A percentile compares a stretch with the other conserved stretches of the same genome.
phyloP scores from a whole-genome alignment of 2,888 invertebrate genomes.

The Tetanocera ferruginea region DNA sequence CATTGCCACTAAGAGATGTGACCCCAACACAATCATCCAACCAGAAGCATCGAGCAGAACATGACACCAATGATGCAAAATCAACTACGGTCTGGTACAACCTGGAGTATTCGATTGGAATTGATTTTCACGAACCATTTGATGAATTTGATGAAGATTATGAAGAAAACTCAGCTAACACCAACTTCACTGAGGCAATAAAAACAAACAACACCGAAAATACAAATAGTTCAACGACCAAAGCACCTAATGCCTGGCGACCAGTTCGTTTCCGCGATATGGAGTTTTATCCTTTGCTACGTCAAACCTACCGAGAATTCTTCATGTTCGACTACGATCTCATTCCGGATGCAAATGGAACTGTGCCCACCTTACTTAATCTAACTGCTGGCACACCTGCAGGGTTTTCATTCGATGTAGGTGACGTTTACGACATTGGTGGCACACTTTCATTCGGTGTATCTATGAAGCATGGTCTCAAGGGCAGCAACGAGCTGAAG shows the following conservation, averaged over 20 bases:
- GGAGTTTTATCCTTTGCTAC: conserved; percentile 69
- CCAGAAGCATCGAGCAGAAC: conserved; percentile 23
- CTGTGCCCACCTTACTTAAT: conserved; percentile 77
- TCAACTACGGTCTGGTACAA: conserved; percentile 46
- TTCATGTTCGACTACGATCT: conserved; percentile 84
- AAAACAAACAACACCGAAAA: background rate
- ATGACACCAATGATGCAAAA: conserved; percentile 3
- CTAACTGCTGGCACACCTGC: conserved; percentile 76
- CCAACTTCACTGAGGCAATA: background rate
- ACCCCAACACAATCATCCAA: background rate
- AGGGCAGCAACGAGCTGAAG: conserved; percentile 54
- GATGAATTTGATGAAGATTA: conserved; percentile 35
- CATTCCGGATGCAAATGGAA: conserved; percentile 75
- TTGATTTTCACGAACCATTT: conserved; percentile 56
- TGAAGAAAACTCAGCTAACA: background rate
- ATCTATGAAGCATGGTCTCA: conserved; percentile 75
- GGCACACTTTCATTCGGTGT: conserved; percentile 82
- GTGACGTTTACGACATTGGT: conserved; percentile 82
- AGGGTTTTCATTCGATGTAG: conserved; percentile 79
- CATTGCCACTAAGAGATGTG: conserved; percentile 39
- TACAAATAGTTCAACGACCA: background rate
- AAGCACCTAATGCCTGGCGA: conserved; percentile 50
- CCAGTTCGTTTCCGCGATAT: conserved; percentile 58
- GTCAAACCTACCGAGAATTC: conserved; percentile 80
- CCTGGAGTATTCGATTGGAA: conserved; percentile 58